phyloP scores from a whole-genome alignment of 2,113 vertebrate species.

The Atractosteus spatula region DNA sequence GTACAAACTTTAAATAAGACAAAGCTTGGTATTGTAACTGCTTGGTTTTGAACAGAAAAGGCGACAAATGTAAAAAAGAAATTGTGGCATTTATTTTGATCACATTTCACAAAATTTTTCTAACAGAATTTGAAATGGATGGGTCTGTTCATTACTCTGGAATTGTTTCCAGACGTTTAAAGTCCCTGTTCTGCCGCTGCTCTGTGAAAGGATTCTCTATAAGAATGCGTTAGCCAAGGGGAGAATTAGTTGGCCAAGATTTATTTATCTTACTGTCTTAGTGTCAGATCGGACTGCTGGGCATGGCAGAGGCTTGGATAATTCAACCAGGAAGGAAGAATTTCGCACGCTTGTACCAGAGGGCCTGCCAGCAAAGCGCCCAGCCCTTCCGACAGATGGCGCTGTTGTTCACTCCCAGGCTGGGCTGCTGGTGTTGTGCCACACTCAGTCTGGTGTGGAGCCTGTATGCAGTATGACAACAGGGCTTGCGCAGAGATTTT shows the following conservation, averaged over 20 bases:
- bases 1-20: too few species aligned
- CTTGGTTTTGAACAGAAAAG: too few species aligned
- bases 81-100: too few species aligned
- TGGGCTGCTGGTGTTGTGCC: conserved; percentile 25
- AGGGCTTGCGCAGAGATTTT: conserved; percentile 15
- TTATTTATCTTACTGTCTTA: too few species aligned
- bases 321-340: conserved; percentile 24
- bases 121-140: too few species aligned
- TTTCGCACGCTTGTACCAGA: conserved; percentile 12
- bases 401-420: conserved; percentile 36
- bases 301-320: conserved; percentile 6
- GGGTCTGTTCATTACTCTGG: too few species aligned
- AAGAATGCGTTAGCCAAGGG: not conserved
- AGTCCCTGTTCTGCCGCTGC: not conserved
- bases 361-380: conserved; percentile 13
- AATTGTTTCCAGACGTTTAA: too few species aligned
- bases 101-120: too few species aligned
- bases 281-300: not conserved
- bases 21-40: too few species aligned
- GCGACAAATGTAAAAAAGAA: too few species aligned
- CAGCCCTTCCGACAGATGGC: conserved; percentile 33
- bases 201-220: not conserved
- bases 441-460: conserved; percentile 35
- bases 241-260: not conserved
- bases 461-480: conserved; percentile 16